Evolutionary conservation across 2,113 vertebrate species (phyloP).

Genomic region (Macquaria australasica): DNA sequence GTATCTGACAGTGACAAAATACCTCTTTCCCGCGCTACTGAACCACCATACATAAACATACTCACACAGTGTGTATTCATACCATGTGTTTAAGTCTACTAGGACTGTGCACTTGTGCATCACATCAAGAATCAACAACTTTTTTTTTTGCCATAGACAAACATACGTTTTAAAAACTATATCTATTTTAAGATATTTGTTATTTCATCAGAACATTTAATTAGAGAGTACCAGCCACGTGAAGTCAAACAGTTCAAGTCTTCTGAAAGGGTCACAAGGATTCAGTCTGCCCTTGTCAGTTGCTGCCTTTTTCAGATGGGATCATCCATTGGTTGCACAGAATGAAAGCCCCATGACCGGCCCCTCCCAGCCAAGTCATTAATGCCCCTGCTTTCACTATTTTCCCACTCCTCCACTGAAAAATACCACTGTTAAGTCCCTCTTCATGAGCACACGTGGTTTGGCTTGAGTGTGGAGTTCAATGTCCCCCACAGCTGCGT

Average conservation of each 20-base stretch:
- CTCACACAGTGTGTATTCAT: not conserved
- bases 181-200: not conserved
- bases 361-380: slow-evolving; percentile 56
- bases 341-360: slow-evolving; percentile 63
- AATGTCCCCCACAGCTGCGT: slow-evolving; percentile 40
- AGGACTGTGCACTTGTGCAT: not conserved
- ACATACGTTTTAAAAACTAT: not conserved
- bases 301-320: slow-evolving; percentile 36
- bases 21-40: slow-evolving; percentile 17
- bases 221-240: not conserved
- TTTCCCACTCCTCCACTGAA: slow-evolving; percentile 46
- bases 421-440: slow-evolving; percentile 61
- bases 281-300: slow-evolving; percentile 36
- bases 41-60: slow-evolving; percentile 29
- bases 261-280: slow-evolving; percentile 43
- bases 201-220: not conserved
- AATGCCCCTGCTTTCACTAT: slow-evolving; percentile 66
- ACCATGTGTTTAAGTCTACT: slow-evolving; percentile 3
- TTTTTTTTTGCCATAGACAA: not conserved
- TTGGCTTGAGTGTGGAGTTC: slow-evolving; percentile 49
- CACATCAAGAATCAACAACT: not conserved
- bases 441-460: slow-evolving; percentile 60
- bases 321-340: slow-evolving; percentile 56
- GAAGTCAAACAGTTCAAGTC: slow-evolving; percentile 21
- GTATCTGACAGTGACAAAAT: slow-evolving; percentile 30